phyloP scores from a whole-genome alignment of 2,113 vertebrate species.

The Psettodes erumei region DNA sequence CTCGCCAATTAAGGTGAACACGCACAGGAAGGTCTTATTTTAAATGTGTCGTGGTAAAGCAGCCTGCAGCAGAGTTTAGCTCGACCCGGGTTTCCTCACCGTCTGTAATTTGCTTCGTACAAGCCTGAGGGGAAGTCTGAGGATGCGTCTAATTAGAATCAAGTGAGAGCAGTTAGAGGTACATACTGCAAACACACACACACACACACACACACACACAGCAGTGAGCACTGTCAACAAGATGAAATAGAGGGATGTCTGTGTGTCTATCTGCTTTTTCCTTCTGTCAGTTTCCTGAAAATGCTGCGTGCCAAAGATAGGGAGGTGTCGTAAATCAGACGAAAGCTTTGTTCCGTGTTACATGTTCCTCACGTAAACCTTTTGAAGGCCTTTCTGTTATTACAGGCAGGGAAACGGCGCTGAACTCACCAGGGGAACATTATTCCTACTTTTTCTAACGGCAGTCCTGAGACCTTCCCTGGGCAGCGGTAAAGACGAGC shows the following conservation, averaged over 20 bases:
- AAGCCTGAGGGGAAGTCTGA: conserved; percentile 41
- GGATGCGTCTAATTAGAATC: conserved; percentile 49
- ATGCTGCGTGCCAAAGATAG: not conserved
- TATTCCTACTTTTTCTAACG: not conserved
- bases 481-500: not conserved
- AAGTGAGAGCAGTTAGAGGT: conserved; percentile 42
- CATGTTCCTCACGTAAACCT: not conserved
- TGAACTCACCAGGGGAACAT: not conserved
- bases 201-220: not conserved
- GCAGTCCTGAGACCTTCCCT: not conserved
- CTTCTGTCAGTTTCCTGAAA: not conserved
- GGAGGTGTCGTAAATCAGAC: not conserved
- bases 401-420: not conserved
- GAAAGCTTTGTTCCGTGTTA: not conserved
- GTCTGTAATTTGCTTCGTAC: conserved; percentile 52
- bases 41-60: not conserved
- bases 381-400: not conserved
- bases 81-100: conserved; percentile 10
- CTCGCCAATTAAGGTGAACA: not conserved
- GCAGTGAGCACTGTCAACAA: not conserved
- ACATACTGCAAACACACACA: conserved; percentile 2
- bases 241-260: not conserved
- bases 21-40: conserved; percentile 3
- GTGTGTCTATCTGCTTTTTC: not conserved
- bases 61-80: conserved; percentile 22